phyloP scores from a whole-genome alignment of 2,797 vertebrate species.

The Sparidentex hasta region DNA sequence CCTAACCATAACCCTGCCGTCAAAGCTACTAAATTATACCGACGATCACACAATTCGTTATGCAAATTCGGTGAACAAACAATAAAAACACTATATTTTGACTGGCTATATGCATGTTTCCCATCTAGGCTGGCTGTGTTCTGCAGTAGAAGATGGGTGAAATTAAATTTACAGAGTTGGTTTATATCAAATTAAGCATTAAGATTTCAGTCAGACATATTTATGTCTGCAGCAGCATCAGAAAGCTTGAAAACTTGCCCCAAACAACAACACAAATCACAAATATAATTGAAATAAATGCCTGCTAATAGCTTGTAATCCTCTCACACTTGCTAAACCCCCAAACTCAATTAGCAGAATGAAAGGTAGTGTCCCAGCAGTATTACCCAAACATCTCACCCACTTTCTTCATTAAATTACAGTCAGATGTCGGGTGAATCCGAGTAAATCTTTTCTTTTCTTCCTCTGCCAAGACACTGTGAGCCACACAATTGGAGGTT shows the following conservation, averaged over 20 bases:
- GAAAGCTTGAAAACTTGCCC: conserved; percentile 50
- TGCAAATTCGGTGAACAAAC: neutral
- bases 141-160: neutral
- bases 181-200: conserved; percentile 14
- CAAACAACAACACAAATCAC: conserved; percentile 63
- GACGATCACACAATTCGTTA: neutral
- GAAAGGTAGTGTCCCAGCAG: conserved; percentile 76
- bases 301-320: conserved; percentile 75
- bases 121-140: neutral
- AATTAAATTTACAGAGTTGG: neutral
- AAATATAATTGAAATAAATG: conserved; percentile 74
- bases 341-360: conserved; percentile 77
- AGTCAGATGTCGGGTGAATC: conserved; percentile 57
- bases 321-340: conserved; percentile 75
- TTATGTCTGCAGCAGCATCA: conserved; percentile 38
- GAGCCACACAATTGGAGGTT: conserved; percentile 39
- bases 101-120: neutral
- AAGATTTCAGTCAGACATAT: conserved; percentile 9
- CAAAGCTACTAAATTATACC: neutral
- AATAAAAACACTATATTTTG: neutral
- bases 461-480: conserved; percentile 25
- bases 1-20: neutral
- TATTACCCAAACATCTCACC: conserved; percentile 41
- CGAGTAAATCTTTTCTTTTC: conserved; percentile 19
- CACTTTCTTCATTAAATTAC: conserved; percentile 66